These are phyloP conservation scores for Pterocles burchelli DNA, from an alignment of 2,113 vertebrate species.

Conservation along the genomic window DNA sequence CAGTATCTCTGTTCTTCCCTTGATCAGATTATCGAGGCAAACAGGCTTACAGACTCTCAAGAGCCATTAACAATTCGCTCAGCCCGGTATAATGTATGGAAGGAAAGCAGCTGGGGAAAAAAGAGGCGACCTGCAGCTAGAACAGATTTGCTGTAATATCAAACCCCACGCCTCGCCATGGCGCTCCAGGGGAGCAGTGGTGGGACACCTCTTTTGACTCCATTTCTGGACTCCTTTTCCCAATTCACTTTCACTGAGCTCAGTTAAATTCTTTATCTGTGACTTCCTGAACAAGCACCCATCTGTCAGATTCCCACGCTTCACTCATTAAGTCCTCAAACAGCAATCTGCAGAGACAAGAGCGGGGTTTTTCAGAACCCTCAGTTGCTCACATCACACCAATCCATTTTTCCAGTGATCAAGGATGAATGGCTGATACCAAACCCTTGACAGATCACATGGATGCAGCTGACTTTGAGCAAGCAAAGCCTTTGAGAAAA, in stretches of 20 bases:
- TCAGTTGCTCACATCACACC: neutral
- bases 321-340: neutral
- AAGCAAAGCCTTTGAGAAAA: neutral
- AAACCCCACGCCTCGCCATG: accelerated
- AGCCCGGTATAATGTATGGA: neutral
- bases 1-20: neutral
- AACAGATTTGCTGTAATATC: neutral
- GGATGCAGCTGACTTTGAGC: neutral
- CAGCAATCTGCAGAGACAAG: neutral
- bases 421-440: neutral
- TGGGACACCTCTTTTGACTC: neutral
- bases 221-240: neutral
- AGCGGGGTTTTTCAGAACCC: neutral
- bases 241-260: neutral
- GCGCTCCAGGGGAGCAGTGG: accelerated
- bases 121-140: neutral
- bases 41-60: neutral
- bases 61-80: neutral
- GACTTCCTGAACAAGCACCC: neutral
- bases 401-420: neutral
- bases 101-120: neutral
- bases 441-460: neutral
- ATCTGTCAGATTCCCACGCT: neutral
- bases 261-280: neutral
- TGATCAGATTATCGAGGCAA: neutral